A percentile compares a stretch with the other conserved stretches of the same genome.
phyloP scores from a whole-genome alignment of 2,888 invertebrate genomes.

The Catocala sponsa region DNA sequence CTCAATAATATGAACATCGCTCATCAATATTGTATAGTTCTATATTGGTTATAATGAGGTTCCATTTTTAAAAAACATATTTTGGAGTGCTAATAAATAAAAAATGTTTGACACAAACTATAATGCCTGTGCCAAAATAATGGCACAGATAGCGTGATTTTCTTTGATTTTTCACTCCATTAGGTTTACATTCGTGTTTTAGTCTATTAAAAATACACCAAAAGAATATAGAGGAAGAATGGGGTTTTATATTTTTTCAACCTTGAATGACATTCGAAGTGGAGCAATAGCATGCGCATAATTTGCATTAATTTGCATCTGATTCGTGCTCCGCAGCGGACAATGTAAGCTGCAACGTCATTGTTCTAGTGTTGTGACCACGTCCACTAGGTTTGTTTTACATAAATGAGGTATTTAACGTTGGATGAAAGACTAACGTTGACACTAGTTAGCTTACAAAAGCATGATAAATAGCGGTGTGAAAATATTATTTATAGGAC shows the following conservation, averaged over 20 bases:
- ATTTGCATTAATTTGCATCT: conserved; percentile 43
- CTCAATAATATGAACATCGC: conserved; percentile 21
- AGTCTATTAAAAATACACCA: background rate
- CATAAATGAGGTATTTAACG: background rate
- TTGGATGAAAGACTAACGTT: background rate
- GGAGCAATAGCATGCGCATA: conserved; percentile 39
- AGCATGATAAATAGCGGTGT: background rate
- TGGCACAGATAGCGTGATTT: too few relatives aligned
- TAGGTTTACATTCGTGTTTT: background rate
- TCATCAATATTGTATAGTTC: background rate
- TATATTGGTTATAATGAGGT: background rate
- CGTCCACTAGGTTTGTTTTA: conserved; percentile 5
- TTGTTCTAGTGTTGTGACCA: background rate
- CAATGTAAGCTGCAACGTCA: conserved; percentile 11
- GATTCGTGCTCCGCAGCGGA: conserved; percentile 19
- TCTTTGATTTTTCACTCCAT: too few relatives aligned
- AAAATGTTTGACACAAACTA: too few relatives aligned
- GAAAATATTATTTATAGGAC: too few relatives aligned
- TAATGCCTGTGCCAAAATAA: too few relatives aligned
- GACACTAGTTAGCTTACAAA: conserved; percentile 2
- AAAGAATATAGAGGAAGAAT: background rate
- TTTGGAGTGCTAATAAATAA: too few relatives aligned
- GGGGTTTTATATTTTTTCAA: conserved; percentile 2
- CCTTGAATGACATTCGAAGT: conserved; percentile 35
- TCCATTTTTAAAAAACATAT: too few relatives aligned